Evolutionary conservation across 2,888 invertebrate genomes (phyloP).

Genomic region (Clanis bilineata): DNA sequence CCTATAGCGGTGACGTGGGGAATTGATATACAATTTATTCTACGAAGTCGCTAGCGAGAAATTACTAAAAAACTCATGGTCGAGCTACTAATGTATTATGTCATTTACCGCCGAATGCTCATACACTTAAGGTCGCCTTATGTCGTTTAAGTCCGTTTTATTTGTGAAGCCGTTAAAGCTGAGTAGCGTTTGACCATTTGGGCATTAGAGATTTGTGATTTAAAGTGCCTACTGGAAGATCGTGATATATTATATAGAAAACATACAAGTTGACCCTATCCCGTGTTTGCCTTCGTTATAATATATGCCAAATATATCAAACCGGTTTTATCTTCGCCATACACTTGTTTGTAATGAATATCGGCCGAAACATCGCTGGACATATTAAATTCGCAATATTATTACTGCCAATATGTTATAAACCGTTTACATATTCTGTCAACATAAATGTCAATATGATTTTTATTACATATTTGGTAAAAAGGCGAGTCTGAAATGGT

Average conservation of each 20-base stretch:
- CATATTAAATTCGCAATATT: background rate
- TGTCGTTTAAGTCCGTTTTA: too few relatives aligned
- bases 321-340: conserved; percentile 45
- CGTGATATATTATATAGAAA: conserved; percentile 20
- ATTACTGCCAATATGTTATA: conserved; percentile 36
- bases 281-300: conserved; percentile 25
- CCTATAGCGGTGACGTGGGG: too few relatives aligned
- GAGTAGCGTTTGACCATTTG: too few relatives aligned
- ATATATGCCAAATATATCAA: conserved; percentile 34
- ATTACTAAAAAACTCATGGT: too few relatives aligned
- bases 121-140: too few relatives aligned
- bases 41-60: too few relatives aligned
- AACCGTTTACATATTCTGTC: conserved; percentile 43
- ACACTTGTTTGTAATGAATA: conserved; percentile 48
- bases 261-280: conserved; percentile 33
- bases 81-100: too few relatives aligned
- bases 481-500: background rate
- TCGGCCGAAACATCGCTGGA: background rate
- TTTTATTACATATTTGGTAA: background rate
- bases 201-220: too few relatives aligned
- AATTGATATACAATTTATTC: too few relatives aligned
- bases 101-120: too few relatives aligned
- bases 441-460: conserved; percentile 32
- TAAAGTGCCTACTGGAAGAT: conserved; percentile 8
- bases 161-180: too few relatives aligned